A percentile compares a stretch with the other conserved stretches of the same genome.
Conservation (phyloP, 2,888 invertebrate genomes). For the Ophion obscuratus region DNA sequence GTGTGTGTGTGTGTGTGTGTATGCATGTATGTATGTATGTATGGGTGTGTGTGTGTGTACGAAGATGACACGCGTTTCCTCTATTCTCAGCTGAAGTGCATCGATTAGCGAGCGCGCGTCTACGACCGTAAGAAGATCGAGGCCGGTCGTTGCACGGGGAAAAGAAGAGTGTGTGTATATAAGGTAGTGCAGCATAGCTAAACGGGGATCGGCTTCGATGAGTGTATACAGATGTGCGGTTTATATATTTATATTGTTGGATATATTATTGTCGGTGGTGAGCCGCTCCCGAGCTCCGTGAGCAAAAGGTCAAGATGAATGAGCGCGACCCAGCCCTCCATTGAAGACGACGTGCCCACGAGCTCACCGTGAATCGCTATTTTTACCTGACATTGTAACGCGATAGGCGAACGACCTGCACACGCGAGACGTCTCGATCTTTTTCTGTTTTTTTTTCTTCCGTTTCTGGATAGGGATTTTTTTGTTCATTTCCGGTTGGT, state of each 20-base stretch:
- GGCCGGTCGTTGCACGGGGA: conserved; percentile 49
- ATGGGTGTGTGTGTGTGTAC: no score
- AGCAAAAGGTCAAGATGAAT: conserved; percentile 76
- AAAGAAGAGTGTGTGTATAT: conserved; percentile 19
- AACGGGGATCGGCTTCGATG: conserved; percentile 71
- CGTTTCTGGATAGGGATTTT: no score
- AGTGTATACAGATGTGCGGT: background rate
- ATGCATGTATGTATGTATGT: no score
- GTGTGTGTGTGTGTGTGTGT: no score
- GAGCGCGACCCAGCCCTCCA: conserved; percentile 74
- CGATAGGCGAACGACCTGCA: background rate
- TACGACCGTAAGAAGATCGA: conserved; percentile 40
- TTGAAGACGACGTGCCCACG: conserved; percentile 75
- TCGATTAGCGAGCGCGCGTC: conserved; percentile 26
- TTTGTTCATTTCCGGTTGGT: no score
- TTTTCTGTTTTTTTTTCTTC: background rate
- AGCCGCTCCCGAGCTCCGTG: conserved; percentile 59
- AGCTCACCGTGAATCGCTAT: conserved; percentile 40
- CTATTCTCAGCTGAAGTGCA: background rate
- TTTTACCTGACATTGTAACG: conserved; percentile 35
- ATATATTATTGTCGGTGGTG: conserved; percentile 24
- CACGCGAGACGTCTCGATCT: background rate
- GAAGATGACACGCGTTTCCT: background rate
- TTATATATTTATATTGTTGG: conserved; percentile 39
- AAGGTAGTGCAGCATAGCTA: conserved; percentile 37